A percentile compares a stretch with the other conserved stretches of the same genome.
These are phyloP conservation scores for Umimayanthus chanpuru DNA, from an alignment of 92 coral and sea anemone species.

Conservation along the genomic window DNA sequence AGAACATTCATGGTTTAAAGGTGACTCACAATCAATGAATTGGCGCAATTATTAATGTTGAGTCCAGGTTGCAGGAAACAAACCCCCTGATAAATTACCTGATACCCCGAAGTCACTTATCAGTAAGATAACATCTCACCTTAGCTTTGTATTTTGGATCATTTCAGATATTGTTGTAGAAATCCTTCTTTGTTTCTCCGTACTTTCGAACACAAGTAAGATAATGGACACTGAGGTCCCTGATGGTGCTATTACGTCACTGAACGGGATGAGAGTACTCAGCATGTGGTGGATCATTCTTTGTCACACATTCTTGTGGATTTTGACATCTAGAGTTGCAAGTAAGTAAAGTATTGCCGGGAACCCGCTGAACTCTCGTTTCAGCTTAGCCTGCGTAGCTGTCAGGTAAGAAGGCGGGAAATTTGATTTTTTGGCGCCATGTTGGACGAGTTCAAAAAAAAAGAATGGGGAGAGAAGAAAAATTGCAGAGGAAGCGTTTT, in stretches of 20 bases:
- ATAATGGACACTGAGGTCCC: constrained; percentile 48
- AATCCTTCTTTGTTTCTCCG: constrained; percentile 49
- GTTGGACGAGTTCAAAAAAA: too few species aligned
- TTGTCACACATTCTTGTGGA: constrained; percentile 42
- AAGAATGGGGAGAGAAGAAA: too few species aligned
- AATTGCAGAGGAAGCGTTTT: too few species aligned
- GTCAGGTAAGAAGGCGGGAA: too few species aligned
- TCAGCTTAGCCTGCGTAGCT: too few species aligned
- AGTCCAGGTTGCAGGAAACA: too few species aligned
- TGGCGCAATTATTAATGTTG: too few species aligned
- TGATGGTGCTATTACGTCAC: constrained; percentile 36
- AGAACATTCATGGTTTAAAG: too few species aligned
- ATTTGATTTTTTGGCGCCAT: too few species aligned
- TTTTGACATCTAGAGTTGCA: not conserved
- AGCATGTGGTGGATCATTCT: constrained; percentile 63
- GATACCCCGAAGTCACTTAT: not conserved
- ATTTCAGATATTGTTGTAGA: constrained; percentile 33
- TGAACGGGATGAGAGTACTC: constrained; percentile 51
- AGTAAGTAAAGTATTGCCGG: not conserved
- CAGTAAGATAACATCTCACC: not conserved
- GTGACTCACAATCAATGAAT: too few species aligned
- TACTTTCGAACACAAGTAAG: constrained; percentile 38
- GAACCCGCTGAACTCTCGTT: not conserved
- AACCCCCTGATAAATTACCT: too few species aligned
- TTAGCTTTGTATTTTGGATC: not conserved